phyloP scores from a whole-genome alignment of 2,888 invertebrate genomes.

The Drosophila atripex region DNA sequence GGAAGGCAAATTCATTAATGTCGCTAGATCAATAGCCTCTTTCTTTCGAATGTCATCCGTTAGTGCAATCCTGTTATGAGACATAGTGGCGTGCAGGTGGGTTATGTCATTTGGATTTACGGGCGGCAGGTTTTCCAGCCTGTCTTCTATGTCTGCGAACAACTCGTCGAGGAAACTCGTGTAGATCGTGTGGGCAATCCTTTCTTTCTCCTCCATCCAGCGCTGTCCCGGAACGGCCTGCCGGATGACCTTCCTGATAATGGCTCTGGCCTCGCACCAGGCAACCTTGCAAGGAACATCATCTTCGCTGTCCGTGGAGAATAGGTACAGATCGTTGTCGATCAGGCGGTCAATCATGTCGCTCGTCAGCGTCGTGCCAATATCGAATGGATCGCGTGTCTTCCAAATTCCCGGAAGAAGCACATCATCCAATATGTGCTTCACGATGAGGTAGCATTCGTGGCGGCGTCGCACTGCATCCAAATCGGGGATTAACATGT shows the following conservation, averaged over 20 bases:
- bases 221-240: constrained; percentile 73
- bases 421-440: constrained; percentile 80
- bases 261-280: constrained; percentile 64
- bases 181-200: constrained; percentile 63
- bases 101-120: neutral
- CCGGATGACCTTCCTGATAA: constrained; percentile 76
- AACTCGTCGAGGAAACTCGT: constrained; percentile 69
- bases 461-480: constrained; percentile 35
- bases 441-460: constrained; percentile 56
- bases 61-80: neutral
- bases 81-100: neutral
- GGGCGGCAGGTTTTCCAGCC: neutral
- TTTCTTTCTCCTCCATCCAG: constrained; percentile 71
- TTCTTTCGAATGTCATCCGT: constrained; percentile 29
- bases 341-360: constrained; percentile 75
- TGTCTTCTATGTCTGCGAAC: constrained; percentile 39
- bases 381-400: constrained; percentile 74
- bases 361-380: constrained; percentile 49
- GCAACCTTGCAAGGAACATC: constrained; percentile 32
- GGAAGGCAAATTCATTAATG: neutral
- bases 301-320: constrained; percentile 67
- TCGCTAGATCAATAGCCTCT: neutral
- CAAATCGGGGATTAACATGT: constrained; percentile 64
- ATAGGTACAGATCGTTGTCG: constrained; percentile 70
- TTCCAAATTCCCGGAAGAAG: constrained; percentile 84